Base-by-base conservation (phyloP, 1,140 invertebrate species). In the Cydia pomonella region DNA sequence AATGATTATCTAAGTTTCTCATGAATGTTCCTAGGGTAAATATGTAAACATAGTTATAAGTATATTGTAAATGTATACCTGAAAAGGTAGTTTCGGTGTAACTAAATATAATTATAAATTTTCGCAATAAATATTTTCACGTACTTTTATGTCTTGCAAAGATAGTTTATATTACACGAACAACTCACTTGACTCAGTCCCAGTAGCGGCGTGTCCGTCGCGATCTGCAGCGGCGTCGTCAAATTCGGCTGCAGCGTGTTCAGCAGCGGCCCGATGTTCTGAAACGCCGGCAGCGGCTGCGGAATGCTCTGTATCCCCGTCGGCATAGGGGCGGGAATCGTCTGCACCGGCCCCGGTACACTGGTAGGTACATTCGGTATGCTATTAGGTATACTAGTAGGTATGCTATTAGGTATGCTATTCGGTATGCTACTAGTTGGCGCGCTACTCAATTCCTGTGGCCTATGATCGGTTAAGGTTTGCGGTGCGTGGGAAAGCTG, bases 141-240 rank as follows among this genome's bases (percentile, higher is more conserved):
- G 41, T 3, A 44, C 41, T 44, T 44, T 1, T 16, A 44, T 16
- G 41, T 4, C 29, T 33, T 33, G 7, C 4, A 33, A 33, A 33
- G n/a, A 33, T 33, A 16, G 2, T 44, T 44, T 16, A 13, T 12
- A 13, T 18, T 13, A n/a, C 1, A 16, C 1, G 7, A 18, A 21
- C 18, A 59, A 59, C 53, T 23, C 21, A 59, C 53, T 81, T 92
- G 88, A 79, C 90, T 89, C 29, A 90, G 74, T 10, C 87, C 88
- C 18, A 88, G 73, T 3, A 90, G 29, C 0, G 90, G 87, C 0
- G 86, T 86, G 44, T 92, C 90, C 0, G 90, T 92, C 0, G 90
- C 85, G 76, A 92, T 92, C 78, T 91, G 90, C 47, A 92, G 75
- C 0, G 90, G 90, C 0, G 90, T 92, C 0, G 86, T 79, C 13